These are phyloP conservation scores for Pelochelys cantorii DNA, from an alignment of 2,797 vertebrate species.

Conservation along the genomic window DNA sequence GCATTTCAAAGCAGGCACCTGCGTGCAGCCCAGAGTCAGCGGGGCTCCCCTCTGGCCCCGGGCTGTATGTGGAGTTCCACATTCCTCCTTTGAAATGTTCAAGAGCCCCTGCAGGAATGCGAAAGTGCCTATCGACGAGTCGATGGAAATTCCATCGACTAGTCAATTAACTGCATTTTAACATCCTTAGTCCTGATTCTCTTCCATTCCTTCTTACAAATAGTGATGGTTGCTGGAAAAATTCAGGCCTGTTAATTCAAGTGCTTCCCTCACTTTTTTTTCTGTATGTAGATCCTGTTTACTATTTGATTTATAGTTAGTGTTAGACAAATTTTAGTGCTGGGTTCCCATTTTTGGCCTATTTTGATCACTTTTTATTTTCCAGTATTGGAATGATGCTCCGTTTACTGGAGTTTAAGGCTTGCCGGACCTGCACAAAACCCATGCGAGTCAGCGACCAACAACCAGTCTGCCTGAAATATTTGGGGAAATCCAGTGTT, in stretches of 20 bases:
- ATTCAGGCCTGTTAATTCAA: not conserved
- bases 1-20: no score
- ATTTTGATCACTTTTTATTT: not conserved
- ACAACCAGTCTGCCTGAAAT: not conserved
- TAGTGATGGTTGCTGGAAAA: not conserved
- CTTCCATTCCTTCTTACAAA: not conserved
- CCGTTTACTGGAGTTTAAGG: not conserved
- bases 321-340: not conserved
- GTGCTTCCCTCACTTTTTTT: not conserved
- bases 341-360: not conserved
- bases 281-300: not conserved
- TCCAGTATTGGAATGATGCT: not conserved
- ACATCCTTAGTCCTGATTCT: no score
- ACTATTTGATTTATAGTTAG: not conserved
- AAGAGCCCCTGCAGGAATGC: no score
- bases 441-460: not conserved
- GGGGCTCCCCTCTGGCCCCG: no score
- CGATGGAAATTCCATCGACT: no score
- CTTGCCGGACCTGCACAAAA: not conserved
- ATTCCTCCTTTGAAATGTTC: no score
- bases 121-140: no score
- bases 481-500: not conserved
- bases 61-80: no score
- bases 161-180: no score
- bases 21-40: no score